Percentiles rank a stretch among this genome's conserved stretches.
phyloP scores from a whole-genome alignment of 2,113 vertebrate species.

The Pygoscelis adeliae region DNA sequence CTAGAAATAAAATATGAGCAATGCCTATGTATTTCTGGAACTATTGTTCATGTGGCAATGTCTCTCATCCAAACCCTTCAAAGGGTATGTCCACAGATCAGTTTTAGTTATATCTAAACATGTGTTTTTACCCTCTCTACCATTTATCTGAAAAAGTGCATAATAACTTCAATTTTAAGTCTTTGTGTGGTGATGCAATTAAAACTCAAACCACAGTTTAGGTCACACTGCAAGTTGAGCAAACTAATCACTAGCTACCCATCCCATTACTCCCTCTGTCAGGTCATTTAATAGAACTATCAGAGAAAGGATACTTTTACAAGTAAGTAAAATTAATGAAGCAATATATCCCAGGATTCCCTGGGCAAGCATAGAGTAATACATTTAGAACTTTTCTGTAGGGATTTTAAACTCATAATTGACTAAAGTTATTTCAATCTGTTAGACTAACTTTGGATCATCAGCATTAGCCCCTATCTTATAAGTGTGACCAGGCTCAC shows the following conservation, averaged over 20 bases:
- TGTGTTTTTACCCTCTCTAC: neutral
- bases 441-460: neutral
- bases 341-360: neutral
- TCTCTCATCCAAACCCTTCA: neutral
- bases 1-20: neutral
- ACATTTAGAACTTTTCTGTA: neutral
- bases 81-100: neutral
- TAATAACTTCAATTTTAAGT: neutral
- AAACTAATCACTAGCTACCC: neutral
- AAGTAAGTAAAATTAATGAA: neutral
- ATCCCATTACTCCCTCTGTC: neutral
- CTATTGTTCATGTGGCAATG: neutral
- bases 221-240: neutral
- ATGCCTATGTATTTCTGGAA: neutral
- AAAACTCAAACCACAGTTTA: neutral
- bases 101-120: neutral
- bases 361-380: neutral
- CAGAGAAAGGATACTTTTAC: neutral
- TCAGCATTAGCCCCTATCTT: neutral
- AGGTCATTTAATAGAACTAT: neutral
- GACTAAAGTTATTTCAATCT: neutral
- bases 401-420: neutral
- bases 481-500: neutral
- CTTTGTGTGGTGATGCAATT: neutral
- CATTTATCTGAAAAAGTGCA: neutral